These are phyloP conservation scores for Nymphalis io DNA, from an alignment of 1,140 invertebrate species.

Conservation along the genomic window DNA sequence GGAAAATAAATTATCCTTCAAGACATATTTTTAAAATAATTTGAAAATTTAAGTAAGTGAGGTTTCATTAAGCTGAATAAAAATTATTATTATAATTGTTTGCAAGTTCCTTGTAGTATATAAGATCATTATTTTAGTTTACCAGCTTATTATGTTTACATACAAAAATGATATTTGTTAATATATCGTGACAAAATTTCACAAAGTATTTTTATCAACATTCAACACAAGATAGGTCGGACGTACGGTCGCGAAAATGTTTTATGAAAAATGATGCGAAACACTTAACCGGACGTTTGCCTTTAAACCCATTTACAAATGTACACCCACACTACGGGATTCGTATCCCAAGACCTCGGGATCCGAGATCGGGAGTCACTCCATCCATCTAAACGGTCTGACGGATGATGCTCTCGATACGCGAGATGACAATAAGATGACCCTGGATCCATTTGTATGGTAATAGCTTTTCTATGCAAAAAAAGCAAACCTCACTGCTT, in stretches of 20 bases:
- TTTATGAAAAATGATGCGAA: slow-evolving; percentile 35
- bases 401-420: slow-evolving; percentile 58
- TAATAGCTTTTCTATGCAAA: slow-evolving; percentile 63
- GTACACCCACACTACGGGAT: slow-evolving; percentile 36
- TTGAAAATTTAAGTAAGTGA: too few species aligned
- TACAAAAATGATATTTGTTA: too few species aligned
- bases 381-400: slow-evolving; percentile 51
- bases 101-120: too few species aligned
- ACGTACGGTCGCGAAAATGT: slow-evolving; percentile 30
- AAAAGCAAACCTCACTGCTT: too few species aligned
- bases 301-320: slow-evolving; percentile 62
- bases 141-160: too few species aligned
- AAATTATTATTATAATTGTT: too few species aligned
- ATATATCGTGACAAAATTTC: not conserved
- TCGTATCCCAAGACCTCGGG: slow-evolving; percentile 25
- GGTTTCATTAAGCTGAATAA: too few species aligned
- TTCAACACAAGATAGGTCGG: slow-evolving; percentile 23
- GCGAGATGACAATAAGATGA: slow-evolving; percentile 66
- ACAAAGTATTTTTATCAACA: not conserved
- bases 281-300: slow-evolving; percentile 15
- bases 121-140: too few species aligned
- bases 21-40: too few species aligned
- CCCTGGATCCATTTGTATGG: slow-evolving; percentile 63
- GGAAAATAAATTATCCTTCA: not conserved
- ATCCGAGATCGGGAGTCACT: slow-evolving; percentile 26